Evolutionary conservation across 2,113 vertebrate genomes (phyloP).

Genomic region (Tachysurus fulvidraco): DNA sequence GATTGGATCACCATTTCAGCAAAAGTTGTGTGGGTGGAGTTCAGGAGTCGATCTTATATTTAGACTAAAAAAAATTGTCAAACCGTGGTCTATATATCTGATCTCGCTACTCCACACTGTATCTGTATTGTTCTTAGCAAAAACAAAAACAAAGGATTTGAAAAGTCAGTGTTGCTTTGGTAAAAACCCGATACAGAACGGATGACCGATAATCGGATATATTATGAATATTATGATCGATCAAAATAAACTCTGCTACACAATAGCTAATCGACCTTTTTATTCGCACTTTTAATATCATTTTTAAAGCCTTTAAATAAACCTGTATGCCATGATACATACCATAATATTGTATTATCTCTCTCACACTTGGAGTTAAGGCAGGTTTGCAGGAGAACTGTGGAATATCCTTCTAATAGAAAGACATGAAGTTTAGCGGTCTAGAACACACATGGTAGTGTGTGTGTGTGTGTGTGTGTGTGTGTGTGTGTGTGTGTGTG

Average conservation of each 20-base stretch:
- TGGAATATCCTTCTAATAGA: background rate
- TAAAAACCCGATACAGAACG: background rate
- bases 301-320: background rate
- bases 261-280: too few relatives aligned
- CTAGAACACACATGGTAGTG: background rate
- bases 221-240: background rate
- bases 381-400: background rate
- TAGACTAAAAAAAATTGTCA: background rate
- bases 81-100: background rate
- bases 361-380: background rate
- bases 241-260: background rate
- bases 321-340: background rate
- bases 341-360: background rate
- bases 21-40: too few relatives aligned
- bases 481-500: conserved; percentile 3
- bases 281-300: too few relatives aligned
- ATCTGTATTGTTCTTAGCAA: background rate
- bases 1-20: background rate
- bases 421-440: background rate
- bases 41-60: background rate
- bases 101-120: too few relatives aligned
- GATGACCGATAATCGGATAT: background rate
- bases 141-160: too few relatives aligned
- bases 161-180: background rate
- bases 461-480: conserved; percentile 10